Conservation (phyloP, 2,113 vertebrate genomes). For the Nothoprocta pentlandii region DNA sequence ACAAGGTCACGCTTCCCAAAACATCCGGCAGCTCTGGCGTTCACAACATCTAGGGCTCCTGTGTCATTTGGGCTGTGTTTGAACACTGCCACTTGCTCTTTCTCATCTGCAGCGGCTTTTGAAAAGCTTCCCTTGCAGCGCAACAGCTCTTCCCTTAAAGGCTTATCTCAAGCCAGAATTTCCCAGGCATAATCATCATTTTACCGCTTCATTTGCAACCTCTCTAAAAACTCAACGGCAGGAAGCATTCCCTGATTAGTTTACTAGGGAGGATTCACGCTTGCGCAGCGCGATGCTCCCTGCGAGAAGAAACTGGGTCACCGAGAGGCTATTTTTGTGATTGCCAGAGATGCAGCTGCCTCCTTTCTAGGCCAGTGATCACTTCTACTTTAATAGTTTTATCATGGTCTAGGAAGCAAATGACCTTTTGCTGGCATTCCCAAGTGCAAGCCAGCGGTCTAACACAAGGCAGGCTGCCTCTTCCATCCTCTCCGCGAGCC, state of each 20-base stretch:
- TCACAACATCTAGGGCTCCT: accelerated
- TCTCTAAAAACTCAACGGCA: neutral
- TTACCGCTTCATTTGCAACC: neutral
- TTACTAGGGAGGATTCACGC: neutral
- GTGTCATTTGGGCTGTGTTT: neutral
- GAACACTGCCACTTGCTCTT: neutral
- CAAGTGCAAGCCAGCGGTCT: neutral
- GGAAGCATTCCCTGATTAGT: neutral
- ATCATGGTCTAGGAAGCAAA: neutral
- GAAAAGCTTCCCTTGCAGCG: neutral
- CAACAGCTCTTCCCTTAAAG: neutral
- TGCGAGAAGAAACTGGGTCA: conserved; percentile 55
- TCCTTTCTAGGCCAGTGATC: conserved; percentile 58
- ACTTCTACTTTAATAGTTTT: neutral
- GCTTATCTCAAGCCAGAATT: neutral
- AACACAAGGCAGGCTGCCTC: neutral
- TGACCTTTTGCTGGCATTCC: neutral
- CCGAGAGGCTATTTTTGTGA: neutral
- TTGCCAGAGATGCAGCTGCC: conserved; percentile 11
- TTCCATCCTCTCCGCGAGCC: neutral
- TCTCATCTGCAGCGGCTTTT: neutral
- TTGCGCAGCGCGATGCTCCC: neutral
- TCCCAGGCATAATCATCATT: neutral
- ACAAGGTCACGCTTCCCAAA: neutral
- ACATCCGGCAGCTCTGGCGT: neutral